Percentiles rank a stretch among this genome's conserved stretches.
Evolutionary conservation across 2,113 vertebrate species (phyloP).

Genomic region (Pelecanus crispus): DNA sequence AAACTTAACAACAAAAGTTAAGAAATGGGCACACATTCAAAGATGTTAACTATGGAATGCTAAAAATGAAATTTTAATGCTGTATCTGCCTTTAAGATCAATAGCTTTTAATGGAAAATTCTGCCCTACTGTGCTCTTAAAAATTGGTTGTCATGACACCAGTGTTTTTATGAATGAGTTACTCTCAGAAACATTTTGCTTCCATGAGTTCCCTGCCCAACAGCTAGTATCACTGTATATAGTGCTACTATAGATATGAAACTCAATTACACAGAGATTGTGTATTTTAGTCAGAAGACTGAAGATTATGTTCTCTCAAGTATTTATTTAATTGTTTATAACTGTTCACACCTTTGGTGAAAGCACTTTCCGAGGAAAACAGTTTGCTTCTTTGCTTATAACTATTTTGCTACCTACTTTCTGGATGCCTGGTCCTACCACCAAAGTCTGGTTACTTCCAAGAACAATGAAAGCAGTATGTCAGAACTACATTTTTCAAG

Average conservation of each 20-base stretch:
- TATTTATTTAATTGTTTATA: neutral
- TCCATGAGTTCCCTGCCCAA: neutral
- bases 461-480: accelerated
- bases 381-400: neutral
- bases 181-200: neutral
- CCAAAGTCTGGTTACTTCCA: neutral
- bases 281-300: neutral
- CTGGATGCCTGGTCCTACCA: neutral
- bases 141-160: accelerated
- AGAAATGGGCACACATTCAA: neutral
- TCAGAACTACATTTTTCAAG: neutral
- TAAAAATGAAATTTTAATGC: neutral
- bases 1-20: neutral
- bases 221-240: accelerated
- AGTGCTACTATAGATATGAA: neutral
- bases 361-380: neutral
- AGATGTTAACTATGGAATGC: neutral
- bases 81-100: neutral
- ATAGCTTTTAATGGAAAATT: neutral
- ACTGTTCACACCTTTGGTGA: neutral
- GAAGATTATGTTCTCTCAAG: neutral
- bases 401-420: neutral
- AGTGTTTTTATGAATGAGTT: neutral
- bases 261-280: neutral
- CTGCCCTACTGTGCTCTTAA: neutral